These are phyloP conservation scores for Temnothorax ravouxi DNA, from an alignment of 2,888 invertebrate species.

Conservation along the genomic window DNA sequence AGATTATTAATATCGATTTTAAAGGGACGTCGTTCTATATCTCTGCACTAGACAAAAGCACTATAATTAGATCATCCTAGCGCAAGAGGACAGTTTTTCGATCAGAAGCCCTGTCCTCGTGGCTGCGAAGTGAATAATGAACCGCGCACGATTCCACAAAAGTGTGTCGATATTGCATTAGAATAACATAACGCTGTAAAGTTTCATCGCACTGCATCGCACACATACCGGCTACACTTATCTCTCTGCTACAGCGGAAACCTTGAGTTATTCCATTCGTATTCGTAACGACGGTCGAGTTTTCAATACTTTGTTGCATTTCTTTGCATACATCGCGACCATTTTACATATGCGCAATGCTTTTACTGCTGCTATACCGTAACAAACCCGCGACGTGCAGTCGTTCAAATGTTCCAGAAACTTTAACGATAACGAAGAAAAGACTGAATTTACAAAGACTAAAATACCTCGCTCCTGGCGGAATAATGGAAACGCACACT, in stretches of 20 bases:
- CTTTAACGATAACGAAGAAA: slow-evolving; percentile 20
- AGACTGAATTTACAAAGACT: slow-evolving; percentile 2
- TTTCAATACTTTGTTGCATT: slow-evolving; percentile 9
- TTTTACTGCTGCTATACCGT: background rate
- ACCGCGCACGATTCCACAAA: background rate
- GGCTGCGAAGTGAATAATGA: background rate
- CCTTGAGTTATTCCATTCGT: slow-evolving; percentile 19
- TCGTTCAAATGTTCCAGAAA: slow-evolving; percentile 34
- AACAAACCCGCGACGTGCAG: background rate
- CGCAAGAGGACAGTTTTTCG: background rate
- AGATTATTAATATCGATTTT: slow-evolving; percentile 35
- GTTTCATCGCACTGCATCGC: background rate
- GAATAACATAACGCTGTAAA: background rate
- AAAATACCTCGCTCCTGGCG: slow-evolving; percentile 5
- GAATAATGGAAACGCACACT: slow-evolving; percentile 26
- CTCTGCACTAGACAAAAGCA: slow-evolving; percentile 4
- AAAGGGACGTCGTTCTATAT: background rate
- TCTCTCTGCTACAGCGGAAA: background rate
- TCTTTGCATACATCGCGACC: background rate
- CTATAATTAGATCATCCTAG: background rate
- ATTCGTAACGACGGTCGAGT: background rate
- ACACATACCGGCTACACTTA: background rate
- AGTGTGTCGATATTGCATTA: slow-evolving; percentile 20
- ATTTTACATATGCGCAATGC: background rate
- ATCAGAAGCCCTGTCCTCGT: background rate